Base-by-base conservation (phyloP, 2,888 invertebrate species). In the Drepanosiphum platanoidis region DNA sequence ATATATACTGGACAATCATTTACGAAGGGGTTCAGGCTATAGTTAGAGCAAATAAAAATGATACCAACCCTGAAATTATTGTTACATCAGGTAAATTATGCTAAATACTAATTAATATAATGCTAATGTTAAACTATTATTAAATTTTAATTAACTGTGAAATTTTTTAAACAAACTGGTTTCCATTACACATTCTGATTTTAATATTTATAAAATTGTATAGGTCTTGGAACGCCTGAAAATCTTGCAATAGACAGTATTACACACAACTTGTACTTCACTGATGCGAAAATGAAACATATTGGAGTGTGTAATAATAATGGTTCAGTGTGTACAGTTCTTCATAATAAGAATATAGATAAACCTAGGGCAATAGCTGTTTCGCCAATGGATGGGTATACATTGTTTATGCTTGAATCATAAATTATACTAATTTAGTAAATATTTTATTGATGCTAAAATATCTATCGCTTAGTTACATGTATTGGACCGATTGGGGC, bases 401-500 rank as follows among this genome's bases (percentile, higher is more conserved):
- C 87, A 71, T 27, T 52, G 7, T 22, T 22, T n/a, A 68, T 39
- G 27, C 36, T 80, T 68, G 13, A 34, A 68, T 32, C 32, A 32
- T 15, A 15, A n/a, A n/a, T 70, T 32, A 3, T 18, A 8, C 58
- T 34, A 70, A n/a, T n/a, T n/a, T n/a, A 42, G 42, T 72, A 30
- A 71, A 71, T n/a, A 79, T 27, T 5, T 52, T 15, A 52, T 52
- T 7, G 22, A 52, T 22, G 9, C 8, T 61, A 64, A 64, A 74
- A 22, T 36, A 46, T 58, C 8, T 86, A n/a, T n/a, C n/a, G 36
- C 90, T 78, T 88, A 96, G 96, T 3, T 90, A 92, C 88, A 94
- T 98, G 93, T 98, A 94, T 90, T 98, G 97, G 97, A 94, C 95
- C 0, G 97, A 98, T 89, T 97, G 96, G 95, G 95, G 95, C 5